Evolutionary conservation across 2,888 invertebrate species (phyloP).

Genomic region (Neocrepidodera transversa): DNA sequence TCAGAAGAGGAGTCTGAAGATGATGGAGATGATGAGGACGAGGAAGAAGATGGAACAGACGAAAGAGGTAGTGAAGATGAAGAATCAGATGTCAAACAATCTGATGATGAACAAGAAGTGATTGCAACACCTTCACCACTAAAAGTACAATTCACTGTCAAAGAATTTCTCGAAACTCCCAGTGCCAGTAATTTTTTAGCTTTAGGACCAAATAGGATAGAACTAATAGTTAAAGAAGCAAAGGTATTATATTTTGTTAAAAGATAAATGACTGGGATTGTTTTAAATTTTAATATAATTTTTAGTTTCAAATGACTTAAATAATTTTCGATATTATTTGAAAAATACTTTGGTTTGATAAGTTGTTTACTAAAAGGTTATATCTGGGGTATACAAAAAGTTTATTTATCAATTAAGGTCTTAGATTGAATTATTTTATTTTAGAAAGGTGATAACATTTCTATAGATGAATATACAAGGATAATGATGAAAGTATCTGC

Average conservation of each 20-base stretch:
- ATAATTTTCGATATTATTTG: too few relatives aligned
- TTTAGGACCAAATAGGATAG: conserved; percentile 58
- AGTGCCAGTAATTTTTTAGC: conserved; percentile 61
- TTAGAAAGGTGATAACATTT: conserved; percentile 45
- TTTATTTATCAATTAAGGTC: not conserved
- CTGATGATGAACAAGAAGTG: conserved; percentile 27
- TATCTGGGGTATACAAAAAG: too few relatives aligned
- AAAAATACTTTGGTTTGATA: too few relatives aligned
- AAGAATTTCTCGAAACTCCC: conserved; percentile 62
- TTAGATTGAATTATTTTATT: conserved; percentile 2
- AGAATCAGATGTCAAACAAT: conserved; percentile 35
- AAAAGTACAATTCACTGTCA: conserved; percentile 50
- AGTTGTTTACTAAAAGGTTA: too few relatives aligned
- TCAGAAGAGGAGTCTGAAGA: conserved; percentile 65
- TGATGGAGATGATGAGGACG: conserved; percentile 61
- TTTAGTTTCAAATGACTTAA: too few relatives aligned
- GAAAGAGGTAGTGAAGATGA: conserved; percentile 47
- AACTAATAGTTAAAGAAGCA: conserved; percentile 53
- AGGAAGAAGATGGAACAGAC: conserved; percentile 62
- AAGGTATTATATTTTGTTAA: conserved; percentile 50
- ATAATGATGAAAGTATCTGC: conserved; percentile 65
- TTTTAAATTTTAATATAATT: too few relatives aligned
- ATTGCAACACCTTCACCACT: conserved; percentile 15
- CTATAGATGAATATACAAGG: conserved; percentile 57
- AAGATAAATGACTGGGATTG: too few relatives aligned